Evolutionary conservation across 2,113 vertebrate genomes (phyloP), one percentile per base, ranked within the genome.

Genomic region (Henicopernis longicauda): DNA sequence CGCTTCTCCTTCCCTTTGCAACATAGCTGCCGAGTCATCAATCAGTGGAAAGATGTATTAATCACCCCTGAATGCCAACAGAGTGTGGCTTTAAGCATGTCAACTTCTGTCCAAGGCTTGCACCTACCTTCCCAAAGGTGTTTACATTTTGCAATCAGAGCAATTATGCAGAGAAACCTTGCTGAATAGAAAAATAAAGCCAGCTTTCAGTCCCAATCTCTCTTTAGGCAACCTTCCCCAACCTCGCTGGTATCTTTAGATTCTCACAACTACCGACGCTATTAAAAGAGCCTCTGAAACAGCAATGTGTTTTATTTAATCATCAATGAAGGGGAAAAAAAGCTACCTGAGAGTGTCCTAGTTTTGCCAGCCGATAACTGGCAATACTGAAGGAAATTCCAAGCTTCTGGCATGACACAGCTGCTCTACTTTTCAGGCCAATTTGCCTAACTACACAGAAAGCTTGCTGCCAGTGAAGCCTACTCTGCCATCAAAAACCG

Each of bases 41-140:
- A 2, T 1, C 0, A 12, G 23, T 7, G 1, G 21, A 25, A 42
- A 34, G 57, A 6, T 1, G 1, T 3, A 3, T 55, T 67, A 32
- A 71, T 72, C 80, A 42, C 36, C 31, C 65, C 4, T 0, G 1
- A 62, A 25, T 1, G 12, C 71, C 36, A 2, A 42, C 3, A 4
- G 29, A 67, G 34, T 4, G 2, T 1, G n/a, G 36, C 8, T 23
- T 2, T 7, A 16, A 77, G 81, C 67, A 0, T 4, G 49, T 3
- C 73, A 54, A 3, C 86, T 59, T 29, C 91, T 27, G 38, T 10
- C 57, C 9, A 0, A 26, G 47, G 31, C 69, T 54, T 7, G 10
- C 31, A 26, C 1, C 59, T 38, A 7, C 29, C 84, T 36, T 14
- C 8, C 21, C 65, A n/a, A 26, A 79, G 61, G 61, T 23, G 76